These are phyloP conservation scores for Caenorhabditis becei DNA, from an alignment of 2,888 invertebrate genomes.

Conservation along the genomic window DNA sequence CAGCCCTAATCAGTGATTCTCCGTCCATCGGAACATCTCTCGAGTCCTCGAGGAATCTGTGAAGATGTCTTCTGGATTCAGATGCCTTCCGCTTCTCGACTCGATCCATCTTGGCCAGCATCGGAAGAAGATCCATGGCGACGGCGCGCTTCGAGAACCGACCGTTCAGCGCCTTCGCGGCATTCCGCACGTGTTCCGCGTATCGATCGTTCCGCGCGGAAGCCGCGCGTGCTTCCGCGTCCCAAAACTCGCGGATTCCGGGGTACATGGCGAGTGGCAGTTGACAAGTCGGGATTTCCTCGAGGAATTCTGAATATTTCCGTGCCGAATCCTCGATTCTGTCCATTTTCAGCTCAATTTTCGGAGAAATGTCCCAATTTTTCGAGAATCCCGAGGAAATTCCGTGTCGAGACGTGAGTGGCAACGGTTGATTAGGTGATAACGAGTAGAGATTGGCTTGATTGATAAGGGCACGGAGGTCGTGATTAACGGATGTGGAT, in stretches of 20 bases:
- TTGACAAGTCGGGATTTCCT: neutral
- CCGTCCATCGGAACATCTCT: constrained; percentile 25
- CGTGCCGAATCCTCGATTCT: constrained; percentile 6
- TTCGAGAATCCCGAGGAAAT: constrained; percentile 28
- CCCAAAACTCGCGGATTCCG: neutral
- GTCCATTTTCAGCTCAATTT: neutral
- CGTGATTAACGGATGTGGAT: constrained; percentile 28
- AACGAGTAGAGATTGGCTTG: constrained; percentile 49
- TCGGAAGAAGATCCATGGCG: constrained; percentile 25
- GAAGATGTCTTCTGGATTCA: constrained; percentile 20
- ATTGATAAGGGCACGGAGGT: constrained; percentile 29
- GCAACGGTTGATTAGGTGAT: constrained; percentile 17
- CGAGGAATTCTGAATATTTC: constrained; percentile 11
- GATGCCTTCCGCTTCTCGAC: constrained; percentile 17
- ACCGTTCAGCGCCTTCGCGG: constrained; percentile 26
- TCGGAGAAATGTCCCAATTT: constrained; percentile 21
- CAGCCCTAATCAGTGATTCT: constrained; percentile 7
- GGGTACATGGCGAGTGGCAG: neutral
- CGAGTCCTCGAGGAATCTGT: constrained; percentile 14
- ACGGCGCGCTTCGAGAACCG: constrained; percentile 19
- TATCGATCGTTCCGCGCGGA: neutral
- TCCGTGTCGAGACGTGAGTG: constrained; percentile 23
- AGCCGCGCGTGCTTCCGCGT: neutral
- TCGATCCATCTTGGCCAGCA: constrained; percentile 35
- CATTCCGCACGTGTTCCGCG: constrained; percentile 10